Conservation (phyloP, 2,797 vertebrate species). For the Pseudochirops cupreus region DNA sequence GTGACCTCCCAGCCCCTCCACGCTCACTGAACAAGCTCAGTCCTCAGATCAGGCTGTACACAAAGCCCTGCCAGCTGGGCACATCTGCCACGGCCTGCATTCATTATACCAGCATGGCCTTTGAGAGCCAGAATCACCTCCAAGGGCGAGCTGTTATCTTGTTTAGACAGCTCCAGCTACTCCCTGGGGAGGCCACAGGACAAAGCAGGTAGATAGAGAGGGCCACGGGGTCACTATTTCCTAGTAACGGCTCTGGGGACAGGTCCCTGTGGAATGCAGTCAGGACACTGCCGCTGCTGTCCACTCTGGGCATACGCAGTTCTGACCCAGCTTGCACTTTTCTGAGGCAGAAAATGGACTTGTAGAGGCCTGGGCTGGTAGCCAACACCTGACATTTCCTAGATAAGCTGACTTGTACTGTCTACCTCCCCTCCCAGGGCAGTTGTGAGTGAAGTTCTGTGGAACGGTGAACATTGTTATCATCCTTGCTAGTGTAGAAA, state of each 20-base stretch:
- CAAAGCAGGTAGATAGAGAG: background rate
- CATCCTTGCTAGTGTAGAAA: background rate
- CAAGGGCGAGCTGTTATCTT: background rate
- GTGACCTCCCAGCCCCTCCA: too few relatives aligned
- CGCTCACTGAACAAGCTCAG: background rate
- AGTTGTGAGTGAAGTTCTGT: background rate
- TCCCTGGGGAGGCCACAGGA: background rate
- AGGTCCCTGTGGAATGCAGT: background rate
- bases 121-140: background rate
- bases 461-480: background rate
- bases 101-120: background rate
- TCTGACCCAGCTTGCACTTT: background rate
- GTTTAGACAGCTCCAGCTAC: background rate
- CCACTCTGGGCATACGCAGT: background rate
- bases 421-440: background rate
- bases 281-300: background rate
- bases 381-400: background rate
- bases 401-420: background rate
- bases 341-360: background rate
- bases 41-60: background rate
- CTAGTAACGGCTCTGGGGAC: background rate
- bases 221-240: background rate
- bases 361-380: background rate
- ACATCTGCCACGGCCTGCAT: background rate
- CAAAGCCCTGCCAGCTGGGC: background rate